Conservation (phyloP, 1,140 invertebrate species). For the Trissolcus basalis region DNA sequence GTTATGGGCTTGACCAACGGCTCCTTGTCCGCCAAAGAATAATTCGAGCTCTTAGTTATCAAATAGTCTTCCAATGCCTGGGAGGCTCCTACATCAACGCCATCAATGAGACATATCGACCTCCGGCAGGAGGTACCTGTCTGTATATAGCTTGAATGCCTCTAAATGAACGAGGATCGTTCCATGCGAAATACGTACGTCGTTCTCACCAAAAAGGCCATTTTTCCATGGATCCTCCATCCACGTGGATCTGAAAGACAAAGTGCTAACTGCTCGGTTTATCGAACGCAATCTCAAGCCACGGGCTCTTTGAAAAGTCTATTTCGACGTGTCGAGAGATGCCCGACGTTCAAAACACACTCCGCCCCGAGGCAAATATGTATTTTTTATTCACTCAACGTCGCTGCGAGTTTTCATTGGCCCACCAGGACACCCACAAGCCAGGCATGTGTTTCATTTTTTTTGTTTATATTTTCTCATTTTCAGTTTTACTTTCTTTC, state of each 20-base stretch:
- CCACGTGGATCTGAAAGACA: slow-evolving; percentile 54
- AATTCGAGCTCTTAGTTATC: slow-evolving; percentile 64
- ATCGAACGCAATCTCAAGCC: slow-evolving; percentile 42
- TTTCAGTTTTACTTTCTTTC: slow-evolving; percentile 10
- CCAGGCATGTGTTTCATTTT: slow-evolving; percentile 3
- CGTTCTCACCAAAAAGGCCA: slow-evolving; percentile 61
- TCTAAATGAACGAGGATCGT: slow-evolving; percentile 67
- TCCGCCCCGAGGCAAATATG: slow-evolving; percentile 55
- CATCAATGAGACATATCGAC: slow-evolving; percentile 74
- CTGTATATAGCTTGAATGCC: slow-evolving; percentile 73
- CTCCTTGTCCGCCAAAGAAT: slow-evolving; percentile 71
- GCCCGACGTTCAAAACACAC: slow-evolving; percentile 52
- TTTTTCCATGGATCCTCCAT: slow-evolving; percentile 53
- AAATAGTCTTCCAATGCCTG: slow-evolving; percentile 63
- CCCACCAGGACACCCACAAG: slow-evolving; percentile 27
- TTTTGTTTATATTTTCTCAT: slow-evolving; percentile 4
- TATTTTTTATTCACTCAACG: slow-evolving; percentile 59
- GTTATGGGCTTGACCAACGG: slow-evolving; percentile 70
- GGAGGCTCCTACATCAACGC: slow-evolving; percentile 64
- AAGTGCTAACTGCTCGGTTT: slow-evolving; percentile 49
- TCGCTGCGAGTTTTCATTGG: slow-evolving; percentile 57
- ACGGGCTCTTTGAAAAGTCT: slow-evolving; percentile 46
- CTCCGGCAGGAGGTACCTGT: slow-evolving; percentile 61
- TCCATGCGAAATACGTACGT: slow-evolving; percentile 66
- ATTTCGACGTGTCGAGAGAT: slow-evolving; percentile 44